These are phyloP conservation scores for Hyperoodon ampullatus DNA, from an alignment of 2,113 vertebrate genomes.

Conservation along the genomic window DNA sequence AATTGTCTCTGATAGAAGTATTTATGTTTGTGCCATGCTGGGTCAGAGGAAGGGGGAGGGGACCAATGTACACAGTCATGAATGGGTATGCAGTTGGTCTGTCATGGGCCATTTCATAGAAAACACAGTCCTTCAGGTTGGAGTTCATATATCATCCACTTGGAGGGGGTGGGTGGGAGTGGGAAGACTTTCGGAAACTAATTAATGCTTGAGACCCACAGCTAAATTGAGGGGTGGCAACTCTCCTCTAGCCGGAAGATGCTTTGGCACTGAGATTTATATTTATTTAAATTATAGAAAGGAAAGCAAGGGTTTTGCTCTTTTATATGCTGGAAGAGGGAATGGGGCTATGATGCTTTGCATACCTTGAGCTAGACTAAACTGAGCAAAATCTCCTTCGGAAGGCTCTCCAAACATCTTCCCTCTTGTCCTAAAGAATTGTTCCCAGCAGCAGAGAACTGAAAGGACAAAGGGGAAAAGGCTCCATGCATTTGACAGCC, in stretches of 20 bases:
- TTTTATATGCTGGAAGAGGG: background rate
- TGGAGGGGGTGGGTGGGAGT: background rate
- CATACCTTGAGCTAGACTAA: slow-evolving; percentile 30
- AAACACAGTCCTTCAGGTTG: background rate
- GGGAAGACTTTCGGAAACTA: slow-evolving; percentile 40
- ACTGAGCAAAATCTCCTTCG: background rate
- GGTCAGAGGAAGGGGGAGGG: background rate
- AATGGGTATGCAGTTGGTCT: background rate
- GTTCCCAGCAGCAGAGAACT: background rate
- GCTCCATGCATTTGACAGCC: background rate
- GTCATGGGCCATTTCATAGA: background rate
- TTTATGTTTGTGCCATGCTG: background rate
- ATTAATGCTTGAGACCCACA: slow-evolving; percentile 37
- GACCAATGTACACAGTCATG: background rate
- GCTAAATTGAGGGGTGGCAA: background rate
- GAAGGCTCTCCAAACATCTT: background rate
- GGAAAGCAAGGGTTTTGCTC: background rate
- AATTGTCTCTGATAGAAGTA: slow-evolving; percentile 32
- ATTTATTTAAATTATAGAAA: background rate
- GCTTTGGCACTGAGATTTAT: slow-evolving; percentile 64
- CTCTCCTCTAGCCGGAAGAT: background rate
- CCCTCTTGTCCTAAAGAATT: background rate
- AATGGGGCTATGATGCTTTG: background rate
- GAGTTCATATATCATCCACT: background rate
- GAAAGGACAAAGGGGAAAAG: background rate